Evolutionary conservation across 2,797 vertebrate species (phyloP), one percentile per base, ranked within the genome.

Genomic region (Arctocebus calabarensis): DNA sequence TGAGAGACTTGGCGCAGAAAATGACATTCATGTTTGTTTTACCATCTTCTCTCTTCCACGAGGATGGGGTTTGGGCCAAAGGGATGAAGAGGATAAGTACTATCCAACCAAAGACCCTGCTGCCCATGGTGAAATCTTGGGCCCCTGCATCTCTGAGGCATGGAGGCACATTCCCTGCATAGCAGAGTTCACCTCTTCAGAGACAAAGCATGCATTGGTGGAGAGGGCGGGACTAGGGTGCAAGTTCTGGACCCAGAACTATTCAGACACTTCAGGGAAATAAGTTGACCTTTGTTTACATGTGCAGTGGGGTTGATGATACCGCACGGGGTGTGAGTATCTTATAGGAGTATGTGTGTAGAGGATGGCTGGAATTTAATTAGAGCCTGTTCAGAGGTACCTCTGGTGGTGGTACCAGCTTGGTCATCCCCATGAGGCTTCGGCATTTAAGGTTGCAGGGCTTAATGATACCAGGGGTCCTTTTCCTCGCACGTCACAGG

Each of bases 61-160:
- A 0, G 91, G 94, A 74, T 19, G 20, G 64, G 61, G 32, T 88
- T 90, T 86, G 86, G 94, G 91, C 96, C 88, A 68, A 73, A 75
- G 16, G 57, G 32, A 22, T 22, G 17, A 22, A 7, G 0, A 40
- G 73, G 32, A 66, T 16, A 66, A 17, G 64, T n/a, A 19, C 64
- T n/a, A 19, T n/a, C 64, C 64, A 66, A 66, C 32, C 64, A 66
- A 19, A 8, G 1, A 27, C 16, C 48, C 13, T 52, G 73, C 37
- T 4, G 11, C n/a, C 34, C 52, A 16, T 34, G 6, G 40, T 90
- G 45, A 19, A 37, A 32, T 25, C 3, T 55, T 17, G 4, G 43
- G 37, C 66, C 34, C 4, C 4, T 9, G 0, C 19, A 10, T 61
- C 40, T 25, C 43, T n/a, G n/a, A 25, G 77, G 78, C 16, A 74